Percentiles rank a stretch among this genome's conserved stretches.
Conservation (phyloP, 2,888 invertebrate species). For the Micoletzkya japonica region DNA sequence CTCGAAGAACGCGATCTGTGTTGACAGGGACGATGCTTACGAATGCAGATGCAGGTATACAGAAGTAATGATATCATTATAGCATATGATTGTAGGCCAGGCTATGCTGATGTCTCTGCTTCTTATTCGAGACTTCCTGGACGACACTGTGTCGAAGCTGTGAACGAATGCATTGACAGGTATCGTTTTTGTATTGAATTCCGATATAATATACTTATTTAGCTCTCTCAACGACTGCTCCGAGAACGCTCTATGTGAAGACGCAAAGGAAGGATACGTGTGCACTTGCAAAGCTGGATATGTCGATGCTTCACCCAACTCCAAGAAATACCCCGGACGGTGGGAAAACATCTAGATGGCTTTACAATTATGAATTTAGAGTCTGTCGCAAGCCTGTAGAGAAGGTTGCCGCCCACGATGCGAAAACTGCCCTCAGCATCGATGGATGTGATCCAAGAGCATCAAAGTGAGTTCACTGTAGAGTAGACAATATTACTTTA, state of each 20-base stretch:
- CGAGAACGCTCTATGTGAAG: constrained; percentile 83
- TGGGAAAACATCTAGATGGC: constrained; percentile 35
- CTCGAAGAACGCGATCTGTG: constrained; percentile 59
- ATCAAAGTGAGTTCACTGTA: constrained; percentile 14
- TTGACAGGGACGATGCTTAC: constrained; percentile 60
- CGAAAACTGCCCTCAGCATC: constrained; percentile 41
- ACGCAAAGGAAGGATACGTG: constrained; percentile 79
- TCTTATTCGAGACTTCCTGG: constrained; percentile 59
- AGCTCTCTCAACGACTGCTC: constrained; percentile 81
- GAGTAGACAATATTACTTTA: neutral
- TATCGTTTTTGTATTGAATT: neutral
- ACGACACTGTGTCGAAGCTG: constrained; percentile 61
- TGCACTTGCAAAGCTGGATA: constrained; percentile 83
- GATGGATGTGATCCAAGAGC: constrained; percentile 48
- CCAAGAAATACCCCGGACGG: constrained; percentile 61
- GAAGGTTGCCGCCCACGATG: constrained; percentile 12
- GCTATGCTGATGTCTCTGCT: constrained; percentile 63
- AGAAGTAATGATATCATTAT: neutral
- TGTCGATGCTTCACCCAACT: constrained; percentile 69
- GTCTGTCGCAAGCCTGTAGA: constrained; percentile 49
- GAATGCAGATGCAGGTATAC: constrained; percentile 30
- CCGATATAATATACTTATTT: constrained; percentile 15
- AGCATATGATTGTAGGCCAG: constrained; percentile 52
- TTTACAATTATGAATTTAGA: constrained; percentile 28
- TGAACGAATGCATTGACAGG: constrained; percentile 60